Conservation (phyloP, 2,113 vertebrate genomes). For the Euleptes europaea region DNA sequence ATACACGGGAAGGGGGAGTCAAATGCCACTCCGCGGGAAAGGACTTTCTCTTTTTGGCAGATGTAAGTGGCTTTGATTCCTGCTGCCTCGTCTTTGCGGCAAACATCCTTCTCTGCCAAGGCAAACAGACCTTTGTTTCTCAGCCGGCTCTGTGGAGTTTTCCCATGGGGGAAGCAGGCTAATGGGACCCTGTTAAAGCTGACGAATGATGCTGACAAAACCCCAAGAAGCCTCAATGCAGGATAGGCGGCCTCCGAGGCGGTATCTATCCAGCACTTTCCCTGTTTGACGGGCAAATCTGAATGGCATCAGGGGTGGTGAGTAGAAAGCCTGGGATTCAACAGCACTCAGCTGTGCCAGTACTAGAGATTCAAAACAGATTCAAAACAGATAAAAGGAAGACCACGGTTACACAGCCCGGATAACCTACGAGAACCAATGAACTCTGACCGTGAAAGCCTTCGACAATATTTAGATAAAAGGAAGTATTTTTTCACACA, state of each 20-base stretch:
- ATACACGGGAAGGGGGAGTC: accelerated
- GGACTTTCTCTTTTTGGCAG: neutral
- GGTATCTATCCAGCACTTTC: neutral
- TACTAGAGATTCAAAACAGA: too few relatives aligned
- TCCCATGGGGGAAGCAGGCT: accelerated
- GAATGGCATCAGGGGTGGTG: neutral
- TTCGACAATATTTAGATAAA: too few relatives aligned
- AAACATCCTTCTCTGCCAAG: constrained; percentile 28
- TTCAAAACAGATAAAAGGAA: too few relatives aligned
- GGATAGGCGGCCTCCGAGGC: neutral
- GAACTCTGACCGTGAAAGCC: too few relatives aligned
- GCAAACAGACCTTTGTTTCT: constrained; percentile 33
- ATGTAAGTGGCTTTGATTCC: neutral
- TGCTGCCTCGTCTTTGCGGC: constrained; percentile 14
- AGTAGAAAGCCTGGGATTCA: too few relatives aligned
- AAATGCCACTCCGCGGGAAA: neutral
- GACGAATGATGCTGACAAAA: accelerated
- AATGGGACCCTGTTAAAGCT: neutral
- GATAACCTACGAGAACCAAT: too few relatives aligned
- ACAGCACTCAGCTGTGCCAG: too few relatives aligned
- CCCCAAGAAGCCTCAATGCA: neutral
- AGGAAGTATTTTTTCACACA: too few relatives aligned
- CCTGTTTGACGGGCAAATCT: accelerated
- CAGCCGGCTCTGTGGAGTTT: neutral
- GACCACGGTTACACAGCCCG: too few relatives aligned